Evolutionary conservation across 2,113 vertebrate genomes (phyloP).

Genomic region (Perca flavescens): DNA sequence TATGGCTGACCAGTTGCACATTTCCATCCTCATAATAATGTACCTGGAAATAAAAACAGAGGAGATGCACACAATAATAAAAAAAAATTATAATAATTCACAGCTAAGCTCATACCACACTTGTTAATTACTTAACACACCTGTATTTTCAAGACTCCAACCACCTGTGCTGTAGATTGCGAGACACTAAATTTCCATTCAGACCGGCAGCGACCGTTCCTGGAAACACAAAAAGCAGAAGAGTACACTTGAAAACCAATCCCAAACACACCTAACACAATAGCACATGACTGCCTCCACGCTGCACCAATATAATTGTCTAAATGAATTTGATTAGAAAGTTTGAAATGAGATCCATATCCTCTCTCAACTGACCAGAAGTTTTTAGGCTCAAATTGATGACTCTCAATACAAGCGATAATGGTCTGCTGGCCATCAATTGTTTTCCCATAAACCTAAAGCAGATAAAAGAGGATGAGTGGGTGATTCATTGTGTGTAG

Average conservation of each 20-base stretch:
- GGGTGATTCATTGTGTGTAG: constrained; percentile 5
- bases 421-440: constrained; percentile 97
- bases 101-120: neutral
- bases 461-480: constrained; percentile 26
- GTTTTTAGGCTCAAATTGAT: constrained; percentile 97
- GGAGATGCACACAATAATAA: neutral
- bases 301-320: neutral
- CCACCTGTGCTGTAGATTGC: constrained; percentile 89
- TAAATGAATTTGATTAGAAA: neutral
- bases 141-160: constrained; percentile 94
- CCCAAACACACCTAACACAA: neutral
- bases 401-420: constrained; percentile 96
- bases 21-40: constrained; percentile 99
- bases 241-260: neutral
- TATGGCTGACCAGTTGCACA: constrained; percentile 97
- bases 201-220: constrained; percentile 95
- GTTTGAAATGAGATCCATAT: constrained; percentile 19
- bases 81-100: neutral
- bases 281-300: neutral
- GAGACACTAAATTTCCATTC: constrained; percentile 96
- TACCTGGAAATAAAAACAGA: constrained; percentile 81
- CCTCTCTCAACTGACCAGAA: constrained; percentile 90
- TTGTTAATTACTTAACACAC: constrained; percentile 58
- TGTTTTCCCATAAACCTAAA: constrained; percentile 95
- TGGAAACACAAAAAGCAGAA: constrained; percentile 57